Evolutionary conservation across 2,113 vertebrate genomes (phyloP), one percentile per base, ranked within the genome.

Genomic region (Hucho hucho): DNA sequence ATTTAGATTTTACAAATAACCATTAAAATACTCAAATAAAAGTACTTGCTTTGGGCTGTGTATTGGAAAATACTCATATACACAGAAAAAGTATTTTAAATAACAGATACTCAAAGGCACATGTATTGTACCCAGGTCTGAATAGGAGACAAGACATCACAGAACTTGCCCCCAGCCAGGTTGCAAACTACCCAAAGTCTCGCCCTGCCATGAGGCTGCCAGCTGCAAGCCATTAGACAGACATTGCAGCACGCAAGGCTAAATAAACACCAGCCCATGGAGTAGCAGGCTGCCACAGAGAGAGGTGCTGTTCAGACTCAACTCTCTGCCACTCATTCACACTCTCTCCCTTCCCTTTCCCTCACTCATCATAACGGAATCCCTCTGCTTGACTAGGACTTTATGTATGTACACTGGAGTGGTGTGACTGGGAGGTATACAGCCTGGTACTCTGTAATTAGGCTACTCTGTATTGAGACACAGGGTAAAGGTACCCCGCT

Each of bases 191-290:
- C 56, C 32, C n/a, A 75, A 75, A 70, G 73, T 75, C 18, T 72
- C 63, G 13, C 43, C 28, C 28, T 49, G 28, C 65, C 26, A 7
- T 72, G 37, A 43, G 37, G 37, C 37, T 43, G 71, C 43, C 74
- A 46, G 63, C 37, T 78, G 69, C 64, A 79, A 58, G 76, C 76
- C 68, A 58, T 74, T 77, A 72, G 79, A 13, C 61, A 78, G 83
- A 89, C 83, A 77, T 90, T 78, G 89, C 84, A 69, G 72, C 78
- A 86, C 43, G 71, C 72, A 64, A n/a, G 53, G 66, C 83, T 88
- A 89, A 88, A 89, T 86, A 88, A 89, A 88, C 74, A 49, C 53
- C 11, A 3, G 77, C 73, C 64, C 76, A 59, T 61, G 28, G 56
- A 53, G 49, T 53, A 53, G 14, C 14, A 53, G 14, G 49, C 49